Evolutionary conservation across 1,140 invertebrate genomes (phyloP).

Genomic region (Solen grandis): DNA sequence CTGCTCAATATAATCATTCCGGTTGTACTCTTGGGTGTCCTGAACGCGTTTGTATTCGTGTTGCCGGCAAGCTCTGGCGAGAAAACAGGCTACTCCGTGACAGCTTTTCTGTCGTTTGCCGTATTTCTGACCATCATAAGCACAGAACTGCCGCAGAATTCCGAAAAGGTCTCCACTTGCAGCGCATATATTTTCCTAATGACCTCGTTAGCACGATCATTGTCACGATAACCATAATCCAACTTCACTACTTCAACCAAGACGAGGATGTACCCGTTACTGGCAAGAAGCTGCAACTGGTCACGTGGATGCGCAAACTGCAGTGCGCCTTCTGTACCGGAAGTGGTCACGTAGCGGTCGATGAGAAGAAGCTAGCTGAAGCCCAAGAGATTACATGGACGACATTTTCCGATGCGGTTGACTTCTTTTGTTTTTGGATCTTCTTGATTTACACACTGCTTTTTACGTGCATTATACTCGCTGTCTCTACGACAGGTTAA

Average conservation of each 20-base stretch:
- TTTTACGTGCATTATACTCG: conserved; percentile 12
- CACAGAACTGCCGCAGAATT: conserved; percentile 52
- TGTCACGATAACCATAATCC: conserved; percentile 16
- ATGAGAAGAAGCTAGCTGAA: background rate
- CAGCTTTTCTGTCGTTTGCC: conserved; percentile 61
- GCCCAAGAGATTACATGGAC: conserved; percentile 38
- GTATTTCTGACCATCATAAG: conserved; percentile 62
- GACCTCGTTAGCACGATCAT: conserved; percentile 21
- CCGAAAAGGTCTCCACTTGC: conserved; percentile 51
- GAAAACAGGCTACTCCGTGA: conserved; percentile 58
- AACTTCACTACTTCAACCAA: conserved; percentile 42
- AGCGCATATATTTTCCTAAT: conserved; percentile 39
- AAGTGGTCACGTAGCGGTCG: conserved; percentile 1
- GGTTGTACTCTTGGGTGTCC: conserved; percentile 50
- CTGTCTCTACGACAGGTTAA: conserved; percentile 26
- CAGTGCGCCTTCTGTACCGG: conserved; percentile 36
- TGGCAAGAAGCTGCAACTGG: background rate
- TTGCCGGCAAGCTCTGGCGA: conserved; percentile 62
- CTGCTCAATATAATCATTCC: conserved; percentile 61
- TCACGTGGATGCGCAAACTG: conserved; percentile 7
- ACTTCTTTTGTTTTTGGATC: conserved; percentile 52
- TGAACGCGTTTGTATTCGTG: conserved; percentile 59
- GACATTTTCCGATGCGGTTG: conserved; percentile 37
- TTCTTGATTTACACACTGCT: conserved; percentile 33
- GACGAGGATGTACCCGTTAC: conserved; percentile 6